Conservation (phyloP, 2,113 vertebrate genomes). For the Pogonocichla stellata region DNA sequence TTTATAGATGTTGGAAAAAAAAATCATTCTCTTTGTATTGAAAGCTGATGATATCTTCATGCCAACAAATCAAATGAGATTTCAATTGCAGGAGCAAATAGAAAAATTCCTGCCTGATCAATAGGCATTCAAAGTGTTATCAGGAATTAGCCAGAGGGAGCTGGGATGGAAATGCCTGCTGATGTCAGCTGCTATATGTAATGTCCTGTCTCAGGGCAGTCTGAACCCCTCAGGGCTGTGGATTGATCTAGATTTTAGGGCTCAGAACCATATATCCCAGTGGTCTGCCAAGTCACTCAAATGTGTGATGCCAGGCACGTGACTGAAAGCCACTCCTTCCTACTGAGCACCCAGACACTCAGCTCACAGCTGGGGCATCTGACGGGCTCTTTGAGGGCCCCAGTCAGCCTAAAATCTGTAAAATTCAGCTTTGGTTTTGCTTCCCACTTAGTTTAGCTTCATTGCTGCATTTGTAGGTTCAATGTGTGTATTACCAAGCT, state of each 20-base stretch:
- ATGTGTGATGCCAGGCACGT: background rate
- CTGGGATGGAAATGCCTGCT: background rate
- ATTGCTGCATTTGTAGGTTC: background rate
- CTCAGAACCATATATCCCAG: background rate
- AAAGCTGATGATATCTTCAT: background rate
- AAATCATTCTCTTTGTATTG: background rate
- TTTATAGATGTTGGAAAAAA: background rate
- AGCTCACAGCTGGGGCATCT: background rate
- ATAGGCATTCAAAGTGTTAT: slow-evolving; percentile 5
- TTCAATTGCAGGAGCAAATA: slow-evolving; percentile 18
- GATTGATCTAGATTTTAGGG: background rate
- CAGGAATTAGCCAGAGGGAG: background rate
- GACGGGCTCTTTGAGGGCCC: background rate
- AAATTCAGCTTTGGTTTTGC: background rate
- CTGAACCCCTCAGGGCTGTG: background rate
- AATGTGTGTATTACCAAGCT: background rate
- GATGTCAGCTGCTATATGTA: background rate
- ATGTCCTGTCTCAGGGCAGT: background rate
- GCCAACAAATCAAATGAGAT: slow-evolving; percentile 23
- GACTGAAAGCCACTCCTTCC: background rate
- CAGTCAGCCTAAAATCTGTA: background rate
- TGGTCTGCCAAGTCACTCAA: background rate
- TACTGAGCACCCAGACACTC: background rate
- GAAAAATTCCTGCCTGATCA: slow-evolving; percentile 23
- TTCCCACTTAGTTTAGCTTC: background rate